Evolutionary conservation across 2,113 vertebrate species (phyloP), one percentile per base, ranked within the genome.

Genomic region (Cervus canadensis): DNA sequence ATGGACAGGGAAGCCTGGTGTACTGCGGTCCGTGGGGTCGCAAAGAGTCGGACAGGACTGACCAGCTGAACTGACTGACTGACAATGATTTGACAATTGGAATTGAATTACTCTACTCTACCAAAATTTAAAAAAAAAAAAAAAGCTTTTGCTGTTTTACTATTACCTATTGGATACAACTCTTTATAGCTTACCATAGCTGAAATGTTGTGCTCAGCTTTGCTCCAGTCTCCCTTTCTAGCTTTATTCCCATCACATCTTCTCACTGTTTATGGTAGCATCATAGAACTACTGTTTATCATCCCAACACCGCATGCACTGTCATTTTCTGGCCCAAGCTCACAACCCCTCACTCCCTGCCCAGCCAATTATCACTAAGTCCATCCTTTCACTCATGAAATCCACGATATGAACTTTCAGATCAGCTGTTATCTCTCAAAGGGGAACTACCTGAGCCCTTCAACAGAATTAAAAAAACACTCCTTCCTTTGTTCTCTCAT

Each of bases 21-120:
- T 74, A 3, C 67, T 74, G 36, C 0, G 0, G 36, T 25, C 36
- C 19, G 0, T 74, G 19, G 67, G 10, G 21, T 74, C 10, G 0
- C 67, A 74, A 54, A 54, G 67, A 74, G 36, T 40, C 0, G 0
- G 21, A 74, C 67, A 40, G 36, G 21, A 74, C 5, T 40, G 36
- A 74, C 36, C n/a, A 25, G 23, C 21, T 25, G 2, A 71, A 71
- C 64, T 71, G 64, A 71, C 33, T 67, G 64, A 5, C n/a, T 71
- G 9, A 71, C 17, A 64, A 36, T 71, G 7, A 1, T 45, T 50
- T 83, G n/a, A 64, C 40, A 45, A 45, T 50, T 90, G 28, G 12
- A 7, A 92, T 28, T 71, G 28, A 17, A 43, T 57, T 88, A 84
- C 23, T 67, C 16, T 76, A 40, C 2, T 64, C 2, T 14, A 57